phyloP scores from a whole-genome alignment of 2,113 vertebrate genomes.

The Carassius carassius region DNA sequence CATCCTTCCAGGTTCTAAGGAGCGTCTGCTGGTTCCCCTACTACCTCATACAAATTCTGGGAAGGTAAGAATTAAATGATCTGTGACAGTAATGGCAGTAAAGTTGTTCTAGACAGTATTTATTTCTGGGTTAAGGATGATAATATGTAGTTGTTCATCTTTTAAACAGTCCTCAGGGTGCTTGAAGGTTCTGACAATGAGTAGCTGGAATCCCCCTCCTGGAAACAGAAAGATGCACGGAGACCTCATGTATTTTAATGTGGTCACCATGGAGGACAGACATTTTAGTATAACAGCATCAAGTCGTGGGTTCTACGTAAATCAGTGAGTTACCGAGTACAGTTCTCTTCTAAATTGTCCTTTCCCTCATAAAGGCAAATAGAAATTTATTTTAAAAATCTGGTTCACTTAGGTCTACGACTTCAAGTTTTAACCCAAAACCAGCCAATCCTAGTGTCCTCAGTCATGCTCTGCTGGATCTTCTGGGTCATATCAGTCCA shows the following conservation, averaged over 20 bases:
- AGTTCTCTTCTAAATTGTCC: background rate
- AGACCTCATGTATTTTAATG: slow-evolving; percentile 90
- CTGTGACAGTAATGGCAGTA: background rate
- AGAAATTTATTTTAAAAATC: background rate
- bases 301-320: slow-evolving; percentile 89
- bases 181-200: slow-evolving; percentile 89
- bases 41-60: slow-evolving; percentile 86
- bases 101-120: background rate
- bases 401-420: slow-evolving; percentile 82
- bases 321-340: slow-evolving; percentile 82
- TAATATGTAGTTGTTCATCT: background rate
- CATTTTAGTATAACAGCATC: slow-evolving; percentile 91
- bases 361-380: background rate
- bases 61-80: slow-evolving; percentile 76
- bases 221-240: slow-evolving; percentile 97
- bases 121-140: background rate
- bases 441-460: slow-evolving; percentile 90
- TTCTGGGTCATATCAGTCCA: slow-evolving; percentile 92
- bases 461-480: slow-evolving; percentile 93
- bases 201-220: slow-evolving; percentile 94
- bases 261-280: slow-evolving; percentile 86
- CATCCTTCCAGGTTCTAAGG: slow-evolving; percentile 88
- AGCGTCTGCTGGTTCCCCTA: slow-evolving; percentile 82
- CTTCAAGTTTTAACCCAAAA: slow-evolving; percentile 93
- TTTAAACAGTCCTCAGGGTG: slow-evolving; percentile 84